Evolutionary conservation across 2,113 vertebrate genomes (phyloP).

Genomic region (Mustela nigripes): DNA sequence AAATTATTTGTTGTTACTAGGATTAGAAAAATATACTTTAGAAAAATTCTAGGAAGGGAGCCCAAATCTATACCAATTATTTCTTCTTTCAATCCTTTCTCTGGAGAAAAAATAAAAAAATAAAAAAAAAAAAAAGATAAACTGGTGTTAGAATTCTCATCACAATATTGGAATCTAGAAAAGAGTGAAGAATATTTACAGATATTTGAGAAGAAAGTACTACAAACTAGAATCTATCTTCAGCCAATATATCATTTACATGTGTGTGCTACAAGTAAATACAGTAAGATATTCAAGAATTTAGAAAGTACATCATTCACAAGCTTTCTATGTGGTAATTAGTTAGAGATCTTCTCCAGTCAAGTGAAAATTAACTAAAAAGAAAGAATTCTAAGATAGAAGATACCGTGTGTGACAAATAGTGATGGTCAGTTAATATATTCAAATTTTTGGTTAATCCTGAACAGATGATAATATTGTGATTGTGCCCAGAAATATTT

Average conservation of each 20-base stretch:
- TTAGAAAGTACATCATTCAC: neutral
- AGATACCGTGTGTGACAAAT: neutral
- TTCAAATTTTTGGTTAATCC: neutral
- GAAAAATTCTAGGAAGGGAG: neutral
- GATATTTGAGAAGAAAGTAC: neutral
- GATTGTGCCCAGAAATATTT: neutral
- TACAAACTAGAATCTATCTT: neutral
- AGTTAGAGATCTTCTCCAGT: neutral
- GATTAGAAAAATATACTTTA: slow-evolving; percentile 8
- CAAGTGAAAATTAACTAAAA: neutral
- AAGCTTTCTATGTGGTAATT: neutral
- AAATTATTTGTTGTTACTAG: neutral
- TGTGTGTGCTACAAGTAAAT: neutral
- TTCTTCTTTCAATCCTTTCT: neutral
- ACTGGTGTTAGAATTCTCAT: neutral
- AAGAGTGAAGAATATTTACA: neutral
- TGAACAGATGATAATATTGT: neutral
- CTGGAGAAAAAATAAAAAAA: neutral
- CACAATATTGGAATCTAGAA: neutral
- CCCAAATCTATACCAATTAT: neutral
- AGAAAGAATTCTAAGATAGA: neutral
- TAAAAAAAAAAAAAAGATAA: neutral
- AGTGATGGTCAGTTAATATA: neutral
- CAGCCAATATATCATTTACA: neutral
- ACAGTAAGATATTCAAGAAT: neutral